phyloP scores from a whole-genome alignment of 2,888 invertebrate genomes.

The Parnassius smintheus region DNA sequence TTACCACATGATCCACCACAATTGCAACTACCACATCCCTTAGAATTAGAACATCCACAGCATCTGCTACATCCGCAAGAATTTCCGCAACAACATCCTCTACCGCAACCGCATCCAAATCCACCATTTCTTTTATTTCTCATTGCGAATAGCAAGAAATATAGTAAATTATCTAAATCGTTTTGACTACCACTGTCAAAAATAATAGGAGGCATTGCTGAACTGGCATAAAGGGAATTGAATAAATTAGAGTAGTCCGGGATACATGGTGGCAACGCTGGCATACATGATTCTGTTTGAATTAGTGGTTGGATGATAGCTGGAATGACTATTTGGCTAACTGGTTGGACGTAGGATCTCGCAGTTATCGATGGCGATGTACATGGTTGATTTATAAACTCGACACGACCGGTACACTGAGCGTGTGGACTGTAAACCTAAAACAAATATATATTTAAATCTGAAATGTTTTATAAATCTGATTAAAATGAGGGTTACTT shows the following conservation, averaged over 20 bases:
- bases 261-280: constrained; percentile 29
- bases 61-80: constrained; percentile 14
- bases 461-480: not conserved
- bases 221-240: constrained; percentile 21
- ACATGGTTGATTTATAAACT: constrained; percentile 28
- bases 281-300: constrained; percentile 31
- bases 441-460: constrained; percentile 16
- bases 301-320: constrained; percentile 48
- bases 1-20: constrained; percentile 22
- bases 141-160: constrained; percentile 51
- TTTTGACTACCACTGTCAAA: constrained; percentile 40
- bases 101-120: constrained; percentile 23
- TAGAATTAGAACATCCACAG: constrained; percentile 4
- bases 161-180: constrained; percentile 43
- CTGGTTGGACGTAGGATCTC: constrained; percentile 34
- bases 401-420: constrained; percentile 32
- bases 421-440: constrained; percentile 32
- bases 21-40: constrained; percentile 13
- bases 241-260: constrained; percentile 29
- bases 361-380: constrained; percentile 28
- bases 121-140: constrained; percentile 37
- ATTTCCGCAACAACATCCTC: constrained; percentile 29
- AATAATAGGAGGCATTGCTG: constrained; percentile 44
- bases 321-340: constrained; percentile 51
- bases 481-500: not conserved